Evolutionary conservation across 2,797 vertebrate species (phyloP), one percentile per base, ranked within the genome.

Genomic region (Steatocranus sp.): DNA sequence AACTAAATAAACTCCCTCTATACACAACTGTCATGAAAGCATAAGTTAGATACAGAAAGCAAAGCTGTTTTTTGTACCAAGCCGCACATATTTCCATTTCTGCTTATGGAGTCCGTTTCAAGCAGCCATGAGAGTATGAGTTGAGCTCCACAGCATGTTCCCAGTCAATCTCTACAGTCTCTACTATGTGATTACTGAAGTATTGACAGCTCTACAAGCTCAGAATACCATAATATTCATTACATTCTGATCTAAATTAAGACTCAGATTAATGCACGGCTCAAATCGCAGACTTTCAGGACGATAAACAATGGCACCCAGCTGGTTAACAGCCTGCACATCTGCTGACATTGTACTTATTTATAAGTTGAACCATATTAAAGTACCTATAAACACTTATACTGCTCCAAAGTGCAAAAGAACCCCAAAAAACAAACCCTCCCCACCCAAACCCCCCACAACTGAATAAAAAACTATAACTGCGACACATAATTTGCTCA

Each of bases 371-470:
- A 73, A 30, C 6, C 43, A 73, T 11, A 70, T 70, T 46, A 70
- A 18, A 73, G 66, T 70, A 46, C 1, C 38, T 46, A 70, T 9
- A 30, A 70, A 70, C 41, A 70, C 66, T 27, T 17, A 46, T 70
- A 46, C 7, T 46, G 9, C 38, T 27, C 66, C 66, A 18, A 70
- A 5, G 32, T 8, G 7, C 32, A 61, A 6, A 66, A 43, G 27
- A 1, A 17, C 1, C 1, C 8, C 7, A 1, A 3, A 6, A 5
- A 10, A 3, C 0, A 8, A 54, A 2, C 3, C 27, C 54, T 32
- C 27, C 12, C 20, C 8, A 43, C 12, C 20, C 36, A 12, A 15
- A n/a, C 2, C 1, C 18, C 46, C 7, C 46, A 4, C 6, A 50
- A 25, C 36, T 12, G 1, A 41, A 68, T 34, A 20, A 66, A 38